Percentiles rank a stretch among this genome's conserved stretches.
These are phyloP conservation scores for Cephalopachus bancanus DNA, from an alignment of 2,797 vertebrate species.

Conservation along the genomic window DNA sequence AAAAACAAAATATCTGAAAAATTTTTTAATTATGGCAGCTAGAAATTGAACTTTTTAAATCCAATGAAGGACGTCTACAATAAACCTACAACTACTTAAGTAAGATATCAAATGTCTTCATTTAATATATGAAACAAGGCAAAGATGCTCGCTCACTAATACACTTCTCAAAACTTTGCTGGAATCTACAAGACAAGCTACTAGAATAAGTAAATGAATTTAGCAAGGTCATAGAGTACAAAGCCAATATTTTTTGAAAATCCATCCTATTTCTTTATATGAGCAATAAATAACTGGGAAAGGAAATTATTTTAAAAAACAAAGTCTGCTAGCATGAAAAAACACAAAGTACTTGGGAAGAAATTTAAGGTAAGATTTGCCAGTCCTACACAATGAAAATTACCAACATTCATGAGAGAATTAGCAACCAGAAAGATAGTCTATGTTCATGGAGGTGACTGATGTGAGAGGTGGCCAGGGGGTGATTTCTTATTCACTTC, in stretches of 20 bases:
- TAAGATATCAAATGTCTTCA: neutral
- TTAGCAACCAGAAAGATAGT: neutral
- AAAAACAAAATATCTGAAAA: neutral
- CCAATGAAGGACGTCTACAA: neutral
- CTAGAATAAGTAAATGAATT: neutral
- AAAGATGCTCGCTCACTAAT: neutral
- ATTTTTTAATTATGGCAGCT: neutral
- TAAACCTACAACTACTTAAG: neutral
- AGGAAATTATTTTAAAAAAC: neutral
- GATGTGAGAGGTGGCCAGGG: neutral
- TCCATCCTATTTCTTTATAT: neutral
- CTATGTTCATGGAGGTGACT: neutral
- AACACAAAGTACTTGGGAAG: conserved; percentile 3
- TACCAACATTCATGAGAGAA: neutral
- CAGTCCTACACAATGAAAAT: neutral
- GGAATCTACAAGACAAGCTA: neutral
- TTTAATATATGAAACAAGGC: neutral
- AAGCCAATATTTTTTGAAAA: neutral
- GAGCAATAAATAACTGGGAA: neutral
- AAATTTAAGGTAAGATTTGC: neutral
- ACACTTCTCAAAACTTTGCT: neutral
- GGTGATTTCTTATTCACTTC: neutral
- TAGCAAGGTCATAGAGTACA: neutral
- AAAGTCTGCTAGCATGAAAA: neutral
- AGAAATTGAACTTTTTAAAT: neutral